Evolutionary conservation across 2,797 vertebrate genomes (phyloP), one percentile per base, ranked within the genome.

Genomic region (Anomalospiza imberbis): DNA sequence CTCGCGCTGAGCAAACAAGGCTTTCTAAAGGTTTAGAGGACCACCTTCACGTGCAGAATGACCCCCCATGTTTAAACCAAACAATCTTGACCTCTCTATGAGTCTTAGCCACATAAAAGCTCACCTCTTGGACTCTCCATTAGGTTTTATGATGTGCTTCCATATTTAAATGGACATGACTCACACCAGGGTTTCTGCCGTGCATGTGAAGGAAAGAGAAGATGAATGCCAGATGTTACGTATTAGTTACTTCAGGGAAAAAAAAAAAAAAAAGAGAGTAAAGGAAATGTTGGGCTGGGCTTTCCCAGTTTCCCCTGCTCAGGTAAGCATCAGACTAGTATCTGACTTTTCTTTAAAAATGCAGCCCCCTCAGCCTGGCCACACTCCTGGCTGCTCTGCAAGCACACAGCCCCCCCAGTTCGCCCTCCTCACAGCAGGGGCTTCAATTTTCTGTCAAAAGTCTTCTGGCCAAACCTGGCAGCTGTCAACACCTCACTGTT

Each of bases 31-130:
- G 79, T 90, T 91, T 81, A 87, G 78, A 92, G 87, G 96, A 96
- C 94, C 95, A 97, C 94, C 96, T 95, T 93, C 84, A 75, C 0
- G n/a, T 0, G 8, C 57, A 85, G 73, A 96, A 75, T 85, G 90
- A 94, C 94, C 96, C 96, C 93, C 93, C 98, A 97, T 98, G 98
- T 98, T 93, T 93, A 96, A 97, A 95, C 73, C 93, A 96, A 97
- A 97, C 96, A 94, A 82, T 91, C 90, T 93, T 96, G 96, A 97
- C 94, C 96, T 91, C 98, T 98, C 82, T 48, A 40, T 5, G 74
- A 90, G 92, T 95, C 94, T 98, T 98, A 98, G 98, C 98, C 98
- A 97, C 92, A 94, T 98, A 98, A 98, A 98, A 98, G 98, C 98
- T 99, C 95, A 96, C 96, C 96, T 96, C 79, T 96, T 96, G 93